Percentiles rank a stretch among this genome's conserved stretches.
Conservation (phyloP, 2,113 vertebrate species). For the Speoplatyrhinus poulsoni region DNA sequence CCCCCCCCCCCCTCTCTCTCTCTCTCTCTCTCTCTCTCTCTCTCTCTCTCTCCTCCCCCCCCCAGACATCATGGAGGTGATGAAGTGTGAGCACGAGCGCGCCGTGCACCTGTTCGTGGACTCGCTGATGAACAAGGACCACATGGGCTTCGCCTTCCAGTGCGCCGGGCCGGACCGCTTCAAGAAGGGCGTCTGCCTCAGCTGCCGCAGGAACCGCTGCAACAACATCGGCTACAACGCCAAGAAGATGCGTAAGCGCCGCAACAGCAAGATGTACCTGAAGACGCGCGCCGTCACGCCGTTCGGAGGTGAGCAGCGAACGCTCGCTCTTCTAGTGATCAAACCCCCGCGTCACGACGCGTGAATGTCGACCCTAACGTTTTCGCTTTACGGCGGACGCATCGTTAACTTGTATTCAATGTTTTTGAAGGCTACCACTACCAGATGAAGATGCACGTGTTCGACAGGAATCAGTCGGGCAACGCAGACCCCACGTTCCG, state of each 20-base stretch:
- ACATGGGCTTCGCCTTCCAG: slow-evolving; percentile 91
- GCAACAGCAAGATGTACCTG: slow-evolving; percentile 94
- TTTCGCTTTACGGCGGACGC: not conserved
- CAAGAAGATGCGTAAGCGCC: slow-evolving; percentile 82
- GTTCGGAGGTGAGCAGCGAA: slow-evolving; percentile 81
- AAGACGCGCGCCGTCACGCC: slow-evolving; percentile 93
- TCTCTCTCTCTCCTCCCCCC: too few relatives aligned
- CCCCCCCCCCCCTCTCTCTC: too few relatives aligned
- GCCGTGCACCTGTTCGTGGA: slow-evolving; percentile 94
- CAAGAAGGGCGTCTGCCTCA: slow-evolving; percentile 95
- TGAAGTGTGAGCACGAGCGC: slow-evolving; percentile 92
- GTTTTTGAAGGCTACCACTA: slow-evolving; percentile 87
- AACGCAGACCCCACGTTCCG: slow-evolving; percentile 82
- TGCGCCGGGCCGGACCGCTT: slow-evolving; percentile 89
- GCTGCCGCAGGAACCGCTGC: slow-evolving; percentile 96
- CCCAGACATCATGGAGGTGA: slow-evolving; percentile 84
- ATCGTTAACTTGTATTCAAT: not conserved
- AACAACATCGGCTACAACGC: slow-evolving; percentile 91
- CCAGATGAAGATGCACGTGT: slow-evolving; percentile 97
- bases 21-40: too few relatives aligned
- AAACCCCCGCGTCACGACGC: too few relatives aligned
- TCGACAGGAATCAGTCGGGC: slow-evolving; percentile 80
- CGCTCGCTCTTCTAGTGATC: too few relatives aligned
- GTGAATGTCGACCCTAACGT: not conserved
- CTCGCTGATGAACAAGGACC: slow-evolving; percentile 90